Conservation (phyloP, 2,888 invertebrate genomes). For the Phaedon cochleariae region DNA sequence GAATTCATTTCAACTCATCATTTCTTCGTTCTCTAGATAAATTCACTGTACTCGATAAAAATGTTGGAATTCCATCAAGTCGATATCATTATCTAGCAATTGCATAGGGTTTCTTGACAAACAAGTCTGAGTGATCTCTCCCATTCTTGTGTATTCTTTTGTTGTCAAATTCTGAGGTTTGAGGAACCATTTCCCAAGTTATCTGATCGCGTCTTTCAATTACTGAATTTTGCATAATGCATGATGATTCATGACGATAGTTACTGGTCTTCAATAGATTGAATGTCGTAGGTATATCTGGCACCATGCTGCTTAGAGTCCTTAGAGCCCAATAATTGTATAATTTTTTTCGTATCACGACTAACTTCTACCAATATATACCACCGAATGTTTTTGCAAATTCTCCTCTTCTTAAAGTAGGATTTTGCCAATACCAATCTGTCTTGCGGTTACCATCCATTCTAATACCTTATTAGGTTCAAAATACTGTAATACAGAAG, state of each 20-base stretch:
- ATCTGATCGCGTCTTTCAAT: no score
- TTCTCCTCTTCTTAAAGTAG: slow-evolving; percentile 32
- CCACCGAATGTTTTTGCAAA: background rate
- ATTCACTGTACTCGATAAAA: no score
- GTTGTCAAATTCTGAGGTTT: slow-evolving; percentile 27
- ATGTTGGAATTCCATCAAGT: no score
- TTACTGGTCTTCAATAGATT: slow-evolving; percentile 1
- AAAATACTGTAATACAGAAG: slow-evolving; percentile 29
- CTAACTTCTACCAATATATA: background rate
- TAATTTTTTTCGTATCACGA: slow-evolving; percentile 9
- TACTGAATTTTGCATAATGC: background rate
- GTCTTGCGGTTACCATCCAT: slow-evolving; percentile 34
- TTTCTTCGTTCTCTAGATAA: no score
- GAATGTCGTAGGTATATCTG: slow-evolving; percentile 1
- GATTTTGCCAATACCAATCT: slow-evolving; percentile 32
- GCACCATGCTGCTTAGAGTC: slow-evolving; percentile 3
- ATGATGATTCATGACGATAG: slow-evolving; percentile 5
- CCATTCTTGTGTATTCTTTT: slow-evolving; percentile 24
- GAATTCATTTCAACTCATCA: no score
- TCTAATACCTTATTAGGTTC: slow-evolving; percentile 33
- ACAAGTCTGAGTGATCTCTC: slow-evolving; percentile 20
- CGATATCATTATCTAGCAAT: no score
- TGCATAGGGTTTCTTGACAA: slow-evolving; percentile 24
- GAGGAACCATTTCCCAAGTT: background rate
- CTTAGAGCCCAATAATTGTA: background rate